These are phyloP conservation scores for Drosophila mimica DNA, from an alignment of 2,888 invertebrate genomes.

Conservation along the genomic window DNA sequence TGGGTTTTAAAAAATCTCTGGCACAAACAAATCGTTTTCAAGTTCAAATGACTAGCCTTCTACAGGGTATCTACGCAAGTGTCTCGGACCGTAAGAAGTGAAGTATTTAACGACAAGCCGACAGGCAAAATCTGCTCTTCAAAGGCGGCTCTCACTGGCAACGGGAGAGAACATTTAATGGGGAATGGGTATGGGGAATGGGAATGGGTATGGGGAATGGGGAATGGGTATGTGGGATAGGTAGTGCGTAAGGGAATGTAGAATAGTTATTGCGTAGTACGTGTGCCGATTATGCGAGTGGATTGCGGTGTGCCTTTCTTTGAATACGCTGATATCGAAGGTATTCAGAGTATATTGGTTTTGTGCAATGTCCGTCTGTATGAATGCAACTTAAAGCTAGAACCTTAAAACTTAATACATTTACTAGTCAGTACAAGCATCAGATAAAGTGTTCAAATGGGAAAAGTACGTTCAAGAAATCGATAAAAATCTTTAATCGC, in stretches of 20 bases:
- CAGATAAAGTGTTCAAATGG: background rate
- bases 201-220: slow-evolving; percentile 6
- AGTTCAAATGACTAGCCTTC: background rate
- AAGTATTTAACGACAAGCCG: background rate
- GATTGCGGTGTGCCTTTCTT: slow-evolving; percentile 31
- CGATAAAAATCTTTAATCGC: background rate
- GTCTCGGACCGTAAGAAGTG: background rate
- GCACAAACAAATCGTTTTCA: background rate
- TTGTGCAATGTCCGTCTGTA: background rate
- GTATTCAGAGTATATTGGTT: background rate
- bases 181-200: background rate
- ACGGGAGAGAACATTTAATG: slow-evolving; percentile 12
- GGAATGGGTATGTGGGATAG: background rate
- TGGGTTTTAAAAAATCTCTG: background rate
- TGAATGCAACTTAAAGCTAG: background rate
- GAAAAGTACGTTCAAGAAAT: background rate
- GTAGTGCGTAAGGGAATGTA: background rate
- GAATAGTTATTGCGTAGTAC: slow-evolving; percentile 37
- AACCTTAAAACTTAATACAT: background rate
- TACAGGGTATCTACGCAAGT: slow-evolving; percentile 6
- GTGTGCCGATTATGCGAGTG: slow-evolving; percentile 69
- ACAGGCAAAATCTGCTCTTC: background rate
- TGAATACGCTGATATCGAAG: background rate
- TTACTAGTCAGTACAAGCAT: background rate
- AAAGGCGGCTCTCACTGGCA: slow-evolving; percentile 17